Evolutionary conservation across 2,888 invertebrate genomes (phyloP).

Genomic region (Amiota communis): DNA sequence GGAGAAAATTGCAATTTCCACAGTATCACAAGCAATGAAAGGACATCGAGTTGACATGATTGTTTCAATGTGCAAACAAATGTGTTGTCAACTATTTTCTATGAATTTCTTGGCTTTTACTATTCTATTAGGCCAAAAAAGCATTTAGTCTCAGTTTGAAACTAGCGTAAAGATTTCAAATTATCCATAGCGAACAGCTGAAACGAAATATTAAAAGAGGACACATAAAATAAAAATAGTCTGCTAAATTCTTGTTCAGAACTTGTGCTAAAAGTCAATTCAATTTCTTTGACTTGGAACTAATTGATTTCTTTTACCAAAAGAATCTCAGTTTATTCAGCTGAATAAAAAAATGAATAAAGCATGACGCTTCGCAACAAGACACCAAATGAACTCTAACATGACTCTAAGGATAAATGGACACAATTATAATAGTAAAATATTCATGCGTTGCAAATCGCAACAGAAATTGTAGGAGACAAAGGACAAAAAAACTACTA

Average conservation of each 20-base stretch:
- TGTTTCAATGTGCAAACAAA: constrained; percentile 30
- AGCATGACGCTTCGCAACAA: constrained; percentile 30
- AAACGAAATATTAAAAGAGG: constrained; percentile 35
- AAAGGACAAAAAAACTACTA: constrained; percentile 9
- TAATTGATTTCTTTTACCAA: constrained; percentile 53
- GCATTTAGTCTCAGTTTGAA: constrained; percentile 49
- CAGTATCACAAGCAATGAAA: constrained; percentile 40
- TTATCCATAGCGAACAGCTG: constrained; percentile 43
- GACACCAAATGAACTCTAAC: not conserved
- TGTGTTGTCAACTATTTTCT: constrained; percentile 46
- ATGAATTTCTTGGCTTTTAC: constrained; percentile 37
- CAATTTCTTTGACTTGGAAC: constrained; percentile 63
- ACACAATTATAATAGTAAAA: not conserved
- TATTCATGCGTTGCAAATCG: constrained; percentile 61
- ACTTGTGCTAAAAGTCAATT: constrained; percentile 42
- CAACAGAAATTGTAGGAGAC: constrained; percentile 41
- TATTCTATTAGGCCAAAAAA: not conserved
- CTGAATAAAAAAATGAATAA: constrained; percentile 51
- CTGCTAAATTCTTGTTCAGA: constrained; percentile 6
- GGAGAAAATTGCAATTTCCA: constrained; percentile 62
- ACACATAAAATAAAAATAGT: not conserved
- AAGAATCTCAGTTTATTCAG: constrained; percentile 48
- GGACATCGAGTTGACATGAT: constrained; percentile 4
- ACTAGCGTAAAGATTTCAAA: constrained; percentile 33
- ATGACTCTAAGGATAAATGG: not conserved